Conservation (phyloP, 2,113 vertebrate genomes). For the Promerops cafer region DNA sequence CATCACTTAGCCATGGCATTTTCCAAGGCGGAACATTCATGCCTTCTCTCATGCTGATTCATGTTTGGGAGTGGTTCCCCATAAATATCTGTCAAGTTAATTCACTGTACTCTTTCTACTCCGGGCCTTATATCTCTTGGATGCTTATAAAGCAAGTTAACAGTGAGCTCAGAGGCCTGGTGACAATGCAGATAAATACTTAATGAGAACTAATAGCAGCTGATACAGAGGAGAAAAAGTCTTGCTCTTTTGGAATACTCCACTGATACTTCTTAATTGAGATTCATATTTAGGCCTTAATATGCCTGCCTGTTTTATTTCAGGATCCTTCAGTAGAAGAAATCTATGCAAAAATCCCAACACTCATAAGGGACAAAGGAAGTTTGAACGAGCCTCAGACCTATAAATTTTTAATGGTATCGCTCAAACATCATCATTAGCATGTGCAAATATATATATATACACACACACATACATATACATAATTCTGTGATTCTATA, state of each 20-base stretch:
- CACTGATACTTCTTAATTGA: background rate
- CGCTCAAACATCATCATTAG: background rate
- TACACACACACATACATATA: rapidly evolving
- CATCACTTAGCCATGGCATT: background rate
- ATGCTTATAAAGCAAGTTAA: slow-evolving; percentile 10
- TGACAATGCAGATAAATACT: background rate
- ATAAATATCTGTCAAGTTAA: background rate
- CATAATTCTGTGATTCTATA: background rate
- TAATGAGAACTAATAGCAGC: background rate
- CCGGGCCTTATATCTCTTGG: background rate
- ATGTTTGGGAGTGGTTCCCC: slow-evolving; percentile 12
- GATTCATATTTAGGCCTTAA: background rate
- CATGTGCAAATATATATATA: background rate
- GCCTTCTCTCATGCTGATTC: background rate
- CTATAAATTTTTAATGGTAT: background rate
- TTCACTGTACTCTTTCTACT: background rate
- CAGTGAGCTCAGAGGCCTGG: background rate
- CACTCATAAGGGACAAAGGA: background rate
- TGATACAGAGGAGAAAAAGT: background rate
- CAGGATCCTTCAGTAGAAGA: background rate
- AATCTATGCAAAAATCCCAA: background rate
- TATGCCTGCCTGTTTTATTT: background rate
- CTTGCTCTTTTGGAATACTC: background rate
- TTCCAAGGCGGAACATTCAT: background rate
- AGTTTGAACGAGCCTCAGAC: background rate